Base-by-base conservation (phyloP, 2,113 vertebrate genomes). In the Pseudopipra pipra region DNA sequence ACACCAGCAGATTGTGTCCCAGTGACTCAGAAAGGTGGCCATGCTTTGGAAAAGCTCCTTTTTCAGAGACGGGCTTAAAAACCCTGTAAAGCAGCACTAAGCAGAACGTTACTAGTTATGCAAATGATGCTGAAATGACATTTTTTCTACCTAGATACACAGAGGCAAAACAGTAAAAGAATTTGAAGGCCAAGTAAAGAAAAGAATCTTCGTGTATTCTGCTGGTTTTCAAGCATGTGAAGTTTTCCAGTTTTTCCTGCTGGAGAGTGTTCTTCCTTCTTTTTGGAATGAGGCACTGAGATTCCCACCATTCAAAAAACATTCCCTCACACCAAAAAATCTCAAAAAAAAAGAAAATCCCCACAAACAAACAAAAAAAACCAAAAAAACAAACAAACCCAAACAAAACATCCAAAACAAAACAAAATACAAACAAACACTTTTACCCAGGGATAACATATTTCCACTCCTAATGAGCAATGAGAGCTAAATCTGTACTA, bases 291-390 rank as follows among this genome's bases (percentile, higher is more conserved):
- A 84, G 15, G 12, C 7, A 61, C 24, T 17, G 88, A 52, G 13
- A 47, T 25, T 6, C 3, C 1, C 2, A 5, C 5, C 21, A 39
- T 19, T 12, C 31, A n/a, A 2, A 4, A 35, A 62, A 14, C 39
- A 41, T 41, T 41, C 39, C 39, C 39, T 12, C 39, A 12, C 39
- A 41, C 39, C 39, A 41, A 41, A 41, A 41, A 41, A 41, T 12
- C 12, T 41, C 39, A 41, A 41, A 41, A 41, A 41, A 37, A 37
- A 37, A 37, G 10, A 37, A 37, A 9, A 14, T 13, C 49, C 24
- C 25, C 25, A 27, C 16, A 16, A 52, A 49, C 23, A 49, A 49
- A 49, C 4, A 14, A 49, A 49, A n/a, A n/a, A n/a, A n/a, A n/a
- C n/a, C n/a, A n/a, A n/a, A n/a, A n/a, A 16, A 52, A 49, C 23